Percentiles rank a stretch among this genome's conserved stretches.
Evolutionary conservation across 1,140 invertebrate genomes (phyloP).

Genomic region (Aphaenogaster floridana): DNA sequence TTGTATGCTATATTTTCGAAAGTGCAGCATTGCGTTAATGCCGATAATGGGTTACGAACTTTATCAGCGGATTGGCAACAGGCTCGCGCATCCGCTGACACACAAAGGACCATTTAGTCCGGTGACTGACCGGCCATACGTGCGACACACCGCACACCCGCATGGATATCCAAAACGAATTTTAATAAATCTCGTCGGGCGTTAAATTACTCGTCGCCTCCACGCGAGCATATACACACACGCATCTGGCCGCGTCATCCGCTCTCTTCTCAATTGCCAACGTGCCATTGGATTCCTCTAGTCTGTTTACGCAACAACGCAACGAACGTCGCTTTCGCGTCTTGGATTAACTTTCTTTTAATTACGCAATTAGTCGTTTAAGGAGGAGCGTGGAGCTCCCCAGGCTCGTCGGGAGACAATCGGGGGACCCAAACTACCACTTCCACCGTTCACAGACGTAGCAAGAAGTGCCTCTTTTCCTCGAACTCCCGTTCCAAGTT

Average conservation of each 20-base stretch:
- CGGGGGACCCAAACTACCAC: neutral
- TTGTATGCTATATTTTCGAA: slow-evolving; percentile 60
- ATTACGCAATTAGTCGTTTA: slow-evolving; percentile 68
- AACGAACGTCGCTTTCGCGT: slow-evolving; percentile 33
- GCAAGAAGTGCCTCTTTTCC: slow-evolving; percentile 19
- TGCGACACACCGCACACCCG: slow-evolving; percentile 55
- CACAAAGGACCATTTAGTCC: slow-evolving; percentile 73
- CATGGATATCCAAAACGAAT: slow-evolving; percentile 69
- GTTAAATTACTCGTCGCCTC: slow-evolving; percentile 78
- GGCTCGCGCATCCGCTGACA: slow-evolving; percentile 27
- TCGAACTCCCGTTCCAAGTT: neutral
- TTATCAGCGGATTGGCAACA: slow-evolving; percentile 62
- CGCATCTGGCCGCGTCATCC: neutral
- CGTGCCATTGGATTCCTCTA: slow-evolving; percentile 24
- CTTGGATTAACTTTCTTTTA: slow-evolving; percentile 75
- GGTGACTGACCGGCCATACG: slow-evolving; percentile 35
- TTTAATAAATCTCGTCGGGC: slow-evolving; percentile 80
- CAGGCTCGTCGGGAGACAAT: slow-evolving; percentile 11
- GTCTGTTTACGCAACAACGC: slow-evolving; percentile 58
- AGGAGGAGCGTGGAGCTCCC: slow-evolving; percentile 24
- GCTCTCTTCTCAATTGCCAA: slow-evolving; percentile 21
- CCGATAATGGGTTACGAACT: slow-evolving; percentile 61
- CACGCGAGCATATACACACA: too few relatives aligned
- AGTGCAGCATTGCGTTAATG: slow-evolving; percentile 65
- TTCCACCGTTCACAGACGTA: slow-evolving; percentile 12